Base-by-base conservation (phyloP, 2,113 vertebrate species). In the Oncorhynchus gorbuscha region DNA sequence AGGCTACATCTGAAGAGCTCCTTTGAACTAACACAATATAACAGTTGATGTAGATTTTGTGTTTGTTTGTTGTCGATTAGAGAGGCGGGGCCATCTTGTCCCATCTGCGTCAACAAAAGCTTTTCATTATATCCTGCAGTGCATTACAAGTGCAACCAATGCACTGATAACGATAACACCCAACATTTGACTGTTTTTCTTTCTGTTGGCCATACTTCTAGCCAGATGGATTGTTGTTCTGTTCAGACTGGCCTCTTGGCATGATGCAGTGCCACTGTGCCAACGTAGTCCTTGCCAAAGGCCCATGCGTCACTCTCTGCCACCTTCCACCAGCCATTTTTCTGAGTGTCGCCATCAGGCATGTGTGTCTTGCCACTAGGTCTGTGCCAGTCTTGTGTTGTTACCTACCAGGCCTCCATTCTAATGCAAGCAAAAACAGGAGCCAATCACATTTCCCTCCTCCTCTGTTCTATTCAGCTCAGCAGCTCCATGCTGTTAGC, bases 261-360 rank as follows among this genome's bases (percentile, higher is more conserved):
- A 83, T 73, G 71, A 71, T 67, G 75, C 74, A 32, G 75, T 79
- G 45, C 6, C 35, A 7, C 5, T 4, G 55, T 79, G 39, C 32
- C 82, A 83, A 71, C 71, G 76, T 74, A 84, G 86, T 84, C 70
- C 86, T 88, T 18, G 88, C 89, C 89, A 92, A 59, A 20, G 16
- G 35, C 6, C 35, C 20, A 20, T 59, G 55, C 55, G 3, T 14
- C 55, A 6, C 55, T 59, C 13, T 20, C 55, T 59, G 35, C 35
- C 6, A 8, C 68, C 66, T 64, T 69, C 55, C 20, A 45, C 5
- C 84, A 28, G 72, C 80, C 78, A 35, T 35, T 35, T 35, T 35
- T 35, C 6, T 45, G 39, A 39, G 39, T 9, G 39, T 45, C 9
- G 2, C 39, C 39, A 11, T 45, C 39, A 45, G 39, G 39, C 9